A percentile compares a stretch with the other conserved stretches of the same genome.
These are phyloP conservation scores for Sminthurinus aureus DNA, from an alignment of 2,888 invertebrate genomes.

Conservation along the genomic window DNA sequence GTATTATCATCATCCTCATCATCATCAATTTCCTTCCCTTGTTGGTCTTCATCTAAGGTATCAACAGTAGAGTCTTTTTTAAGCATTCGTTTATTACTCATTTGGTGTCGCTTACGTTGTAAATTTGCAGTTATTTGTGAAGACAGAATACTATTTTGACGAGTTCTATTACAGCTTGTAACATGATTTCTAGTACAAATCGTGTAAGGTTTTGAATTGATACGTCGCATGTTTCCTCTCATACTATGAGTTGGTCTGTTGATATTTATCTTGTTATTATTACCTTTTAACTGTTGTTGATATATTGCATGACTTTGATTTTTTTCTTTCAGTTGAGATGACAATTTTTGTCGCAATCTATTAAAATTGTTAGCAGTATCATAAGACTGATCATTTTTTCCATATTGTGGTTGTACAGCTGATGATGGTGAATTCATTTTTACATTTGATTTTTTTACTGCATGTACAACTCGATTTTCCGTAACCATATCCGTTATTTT, in stretches of 20 bases:
- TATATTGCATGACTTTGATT: not conserved
- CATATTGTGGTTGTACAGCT: not conserved
- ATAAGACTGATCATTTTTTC: not conserved
- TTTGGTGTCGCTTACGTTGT: not conserved
- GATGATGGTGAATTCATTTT: not conserved
- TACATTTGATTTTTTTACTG: not conserved
- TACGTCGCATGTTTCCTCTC: not conserved
- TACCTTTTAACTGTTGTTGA: not conserved
- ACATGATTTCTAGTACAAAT: not conserved
- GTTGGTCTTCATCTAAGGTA: not conserved
- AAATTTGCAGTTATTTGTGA: not conserved
- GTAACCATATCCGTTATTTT: not conserved
- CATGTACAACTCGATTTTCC: not conserved
- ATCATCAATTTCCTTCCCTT: not conserved
- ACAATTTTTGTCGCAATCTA: not conserved
- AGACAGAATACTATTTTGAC: not conserved
- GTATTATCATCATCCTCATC: not conserved
- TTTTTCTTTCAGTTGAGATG: not conserved
- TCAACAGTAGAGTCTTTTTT: not conserved
- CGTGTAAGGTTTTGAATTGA: too few species aligned
- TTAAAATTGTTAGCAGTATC: not conserved
- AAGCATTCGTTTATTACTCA: not conserved
- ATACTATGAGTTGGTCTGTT: not conserved
- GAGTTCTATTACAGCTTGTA: not conserved
- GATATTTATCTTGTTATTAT: not conserved